phyloP scores from a whole-genome alignment of 2,113 vertebrate genomes.

The Scolopax mira region DNA sequence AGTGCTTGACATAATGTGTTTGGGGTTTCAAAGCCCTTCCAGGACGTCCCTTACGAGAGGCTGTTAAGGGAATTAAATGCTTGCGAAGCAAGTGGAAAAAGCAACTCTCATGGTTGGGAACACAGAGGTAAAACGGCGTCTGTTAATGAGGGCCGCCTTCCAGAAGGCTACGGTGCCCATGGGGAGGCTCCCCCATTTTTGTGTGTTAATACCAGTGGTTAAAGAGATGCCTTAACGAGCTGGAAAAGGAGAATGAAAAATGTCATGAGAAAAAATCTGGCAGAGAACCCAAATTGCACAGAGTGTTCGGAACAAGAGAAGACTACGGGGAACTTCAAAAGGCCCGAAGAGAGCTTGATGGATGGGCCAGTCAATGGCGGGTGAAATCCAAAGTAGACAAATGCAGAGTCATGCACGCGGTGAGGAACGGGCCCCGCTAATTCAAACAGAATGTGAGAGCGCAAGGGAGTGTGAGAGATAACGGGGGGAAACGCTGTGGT shows the following conservation, averaged over 20 bases:
- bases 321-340: constrained; percentile 63
- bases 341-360: constrained; percentile 52
- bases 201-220: background rate
- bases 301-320: constrained; percentile 46
- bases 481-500: background rate
- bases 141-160: background rate
- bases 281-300: constrained; percentile 45
- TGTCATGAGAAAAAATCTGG: constrained; percentile 46
- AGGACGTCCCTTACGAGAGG: constrained; percentile 5
- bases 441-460: constrained; percentile 63
- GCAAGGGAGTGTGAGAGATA: background rate
- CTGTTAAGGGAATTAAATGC: constrained; percentile 20
- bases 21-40: constrained; percentile 42
- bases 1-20: constrained; percentile 36
- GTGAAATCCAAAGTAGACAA: constrained; percentile 66
- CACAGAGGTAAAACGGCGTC: background rate
- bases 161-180: background rate
- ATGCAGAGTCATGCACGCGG: constrained; percentile 47
- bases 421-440: constrained; percentile 49
- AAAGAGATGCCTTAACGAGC: constrained; percentile 45
- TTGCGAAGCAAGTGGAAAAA: constrained; percentile 29
- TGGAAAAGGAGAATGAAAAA: constrained; percentile 49
- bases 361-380: constrained; percentile 57
- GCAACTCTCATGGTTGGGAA: background rate
- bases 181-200: constrained; percentile 11